phyloP scores from a whole-genome alignment of 1,140 invertebrate species.

The Helicorthomorpha holstii region DNA sequence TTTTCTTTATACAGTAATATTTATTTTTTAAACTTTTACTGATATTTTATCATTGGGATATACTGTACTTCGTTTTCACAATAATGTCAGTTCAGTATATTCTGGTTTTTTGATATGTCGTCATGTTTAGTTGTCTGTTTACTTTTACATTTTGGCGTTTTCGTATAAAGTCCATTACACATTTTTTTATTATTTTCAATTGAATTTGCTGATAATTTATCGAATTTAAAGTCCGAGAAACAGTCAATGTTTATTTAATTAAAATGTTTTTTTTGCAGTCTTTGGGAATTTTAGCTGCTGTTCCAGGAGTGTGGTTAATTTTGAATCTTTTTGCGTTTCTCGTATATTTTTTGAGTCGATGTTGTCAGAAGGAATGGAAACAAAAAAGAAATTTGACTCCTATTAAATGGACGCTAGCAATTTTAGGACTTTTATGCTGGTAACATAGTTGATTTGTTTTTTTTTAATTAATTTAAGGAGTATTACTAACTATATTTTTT shows the following conservation, averaged over 20 bases:
- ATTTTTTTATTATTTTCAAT: not conserved
- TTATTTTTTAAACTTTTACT: too few relatives aligned
- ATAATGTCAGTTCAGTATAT: too few relatives aligned
- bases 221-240: not conserved
- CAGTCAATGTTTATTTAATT: not conserved
- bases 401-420: slow-evolving; percentile 60
- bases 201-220: not conserved
- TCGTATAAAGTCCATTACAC: not conserved
- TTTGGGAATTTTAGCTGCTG: slow-evolving; percentile 71
- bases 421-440: slow-evolving; percentile 67
- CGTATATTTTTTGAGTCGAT: slow-evolving; percentile 78
- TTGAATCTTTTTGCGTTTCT: slow-evolving; percentile 68
- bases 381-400: slow-evolving; percentile 66
- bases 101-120: too few relatives aligned
- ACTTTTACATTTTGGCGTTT: not conserved
- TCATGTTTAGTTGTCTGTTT: not conserved
- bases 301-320: slow-evolving; percentile 77
- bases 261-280: slow-evolving; percentile 41
- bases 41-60: too few relatives aligned
- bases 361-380: slow-evolving; percentile 76
- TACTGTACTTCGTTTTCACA: too few relatives aligned
- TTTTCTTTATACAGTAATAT: too few relatives aligned
- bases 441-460: slow-evolving; percentile 16
- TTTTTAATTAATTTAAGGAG: slow-evolving; percentile 6
- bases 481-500: slow-evolving; percentile 12